Evolutionary conservation across 2,113 vertebrate genomes (phyloP).

Genomic region (Porphyrio hochstetteri): DNA sequence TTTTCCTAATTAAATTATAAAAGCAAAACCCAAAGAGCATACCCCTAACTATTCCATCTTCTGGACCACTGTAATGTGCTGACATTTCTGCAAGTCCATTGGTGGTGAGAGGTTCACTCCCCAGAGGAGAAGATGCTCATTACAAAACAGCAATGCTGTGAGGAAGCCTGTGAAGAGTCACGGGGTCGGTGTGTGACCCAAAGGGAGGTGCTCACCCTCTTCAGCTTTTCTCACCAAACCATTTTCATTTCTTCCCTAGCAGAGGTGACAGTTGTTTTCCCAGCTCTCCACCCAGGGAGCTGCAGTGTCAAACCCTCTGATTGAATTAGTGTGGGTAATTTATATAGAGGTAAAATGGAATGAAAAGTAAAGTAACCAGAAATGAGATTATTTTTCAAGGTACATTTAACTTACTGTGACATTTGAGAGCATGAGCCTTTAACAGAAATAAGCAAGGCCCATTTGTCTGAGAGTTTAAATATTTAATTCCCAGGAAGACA

Average conservation of each 20-base stretch:
- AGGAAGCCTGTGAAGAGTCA: not conserved
- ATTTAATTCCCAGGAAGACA: constrained; percentile 6
- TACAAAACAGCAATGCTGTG: not conserved
- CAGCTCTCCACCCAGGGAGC: not conserved
- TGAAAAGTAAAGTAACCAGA: constrained; percentile 41
- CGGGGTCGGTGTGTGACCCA: not conserved
- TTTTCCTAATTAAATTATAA: not conserved
- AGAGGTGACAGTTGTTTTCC: not conserved
- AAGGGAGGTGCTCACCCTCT: not conserved
- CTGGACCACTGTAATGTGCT: not conserved
- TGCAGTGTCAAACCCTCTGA: not conserved
- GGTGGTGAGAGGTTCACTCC: not conserved
- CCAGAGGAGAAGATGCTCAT: not conserved
- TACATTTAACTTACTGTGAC: not conserved
- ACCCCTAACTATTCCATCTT: not conserved
- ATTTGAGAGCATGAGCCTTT: not conserved
- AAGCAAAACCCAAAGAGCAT: not conserved
- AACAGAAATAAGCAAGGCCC: not conserved
- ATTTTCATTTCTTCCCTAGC: not conserved
- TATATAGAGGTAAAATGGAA: not conserved
- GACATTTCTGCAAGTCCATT: not conserved
- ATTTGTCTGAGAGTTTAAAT: not conserved
- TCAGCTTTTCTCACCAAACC: not conserved
- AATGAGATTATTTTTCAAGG: constrained; percentile 45
- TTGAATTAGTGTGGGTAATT: constrained; percentile 12